A percentile compares a stretch with the other conserved stretches of the same genome.
These are phyloP conservation scores for Hybos culiciformis DNA, from an alignment of 2,888 invertebrate species.

Conservation along the genomic window DNA sequence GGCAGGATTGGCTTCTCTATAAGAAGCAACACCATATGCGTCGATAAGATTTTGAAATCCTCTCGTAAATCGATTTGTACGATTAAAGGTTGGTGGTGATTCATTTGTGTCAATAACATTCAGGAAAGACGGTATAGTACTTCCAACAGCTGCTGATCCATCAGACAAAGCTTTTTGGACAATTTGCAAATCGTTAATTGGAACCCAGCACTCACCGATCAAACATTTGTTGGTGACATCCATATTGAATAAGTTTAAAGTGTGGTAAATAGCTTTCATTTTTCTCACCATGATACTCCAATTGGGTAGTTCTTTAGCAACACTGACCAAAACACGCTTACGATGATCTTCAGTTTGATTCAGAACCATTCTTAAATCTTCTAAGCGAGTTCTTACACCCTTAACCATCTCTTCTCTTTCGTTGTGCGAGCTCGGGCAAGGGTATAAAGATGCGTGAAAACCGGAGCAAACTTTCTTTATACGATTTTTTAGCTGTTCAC, in stretches of 20 bases:
- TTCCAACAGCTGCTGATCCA: conserved; percentile 72
- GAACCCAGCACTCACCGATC: conserved; percentile 84
- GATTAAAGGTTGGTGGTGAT: conserved; percentile 80
- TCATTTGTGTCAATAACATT: conserved; percentile 72
- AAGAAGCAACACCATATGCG: conserved; percentile 83
- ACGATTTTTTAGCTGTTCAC: conserved; percentile 68
- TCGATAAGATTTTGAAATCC: conserved; percentile 91
- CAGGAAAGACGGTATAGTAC: conserved; percentile 82
- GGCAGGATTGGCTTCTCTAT: conserved; percentile 86
- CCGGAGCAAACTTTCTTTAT: conserved; percentile 84
- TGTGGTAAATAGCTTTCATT: conserved; percentile 90
- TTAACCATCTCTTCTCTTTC: conserved; percentile 71
- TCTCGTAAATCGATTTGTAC: conserved; percentile 81
- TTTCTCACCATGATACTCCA: conserved; percentile 75
- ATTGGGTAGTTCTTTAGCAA: conserved; percentile 65
- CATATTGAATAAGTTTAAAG: conserved; percentile 81
- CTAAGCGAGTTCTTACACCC: conserved; percentile 66
- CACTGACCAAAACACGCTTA: conserved; percentile 61
- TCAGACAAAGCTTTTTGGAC: conserved; percentile 67
- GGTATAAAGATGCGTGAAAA: conserved; percentile 74
- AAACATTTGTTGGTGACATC: conserved; percentile 82
- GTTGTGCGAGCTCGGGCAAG: conserved; percentile 65
- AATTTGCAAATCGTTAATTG: conserved; percentile 50
- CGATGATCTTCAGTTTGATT: conserved; percentile 76
- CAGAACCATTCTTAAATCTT: conserved; percentile 63